Evolutionary conservation across 2,113 vertebrate species (phyloP), one percentile per base, ranked within the genome.

Genomic region (Herpailurus yagouaroundi): DNA sequence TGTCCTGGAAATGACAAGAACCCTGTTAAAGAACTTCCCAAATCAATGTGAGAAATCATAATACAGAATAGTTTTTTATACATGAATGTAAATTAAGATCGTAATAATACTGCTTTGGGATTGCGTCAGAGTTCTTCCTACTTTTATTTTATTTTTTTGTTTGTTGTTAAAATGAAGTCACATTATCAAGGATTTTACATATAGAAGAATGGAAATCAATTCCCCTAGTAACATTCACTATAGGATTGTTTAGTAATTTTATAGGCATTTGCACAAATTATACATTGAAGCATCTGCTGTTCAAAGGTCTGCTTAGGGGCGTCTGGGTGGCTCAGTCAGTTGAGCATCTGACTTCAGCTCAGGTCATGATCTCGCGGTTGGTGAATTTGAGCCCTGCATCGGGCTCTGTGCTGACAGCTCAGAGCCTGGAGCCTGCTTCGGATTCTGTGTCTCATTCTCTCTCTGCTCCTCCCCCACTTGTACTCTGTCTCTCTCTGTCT

Each of bases 201-300:
- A 55, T 3, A 38, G 25, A 52, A 92, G 12, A 88, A 81, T 73
- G 48, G 3, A 36, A 94, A 63, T 33, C 38, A 87, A 36, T 81
- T 90, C 18, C 83, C 87, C 18, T 11, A 68, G 23, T 52, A 87
- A 74, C 19, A 60, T 85, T 95, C n/a, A 77, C 8, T 38, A 7
- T n/a, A 68, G 14, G 36, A 71, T 69, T 84, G 25, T 66, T 90
- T 33, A 91, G 64, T 87, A 68, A 87, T 90, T 64, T 95, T 77
- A 82, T 31, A 77, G 57, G 11, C 19, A 94, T 93, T 48, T 94
- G 11, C 52, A 79, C 95, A 55, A 98, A 77, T 95, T 94, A 79
- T 76, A 13, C 5, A 80, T 87, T 77, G 60, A 33, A 90, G 21
- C 27, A 36, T 69, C 29, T 71, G 29, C 41, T 90, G 1, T 69